Evolutionary conservation across 1,140 invertebrate species (phyloP), one percentile per base, ranked within the genome.

Genomic region (Pogonognathellus flavescens): DNA sequence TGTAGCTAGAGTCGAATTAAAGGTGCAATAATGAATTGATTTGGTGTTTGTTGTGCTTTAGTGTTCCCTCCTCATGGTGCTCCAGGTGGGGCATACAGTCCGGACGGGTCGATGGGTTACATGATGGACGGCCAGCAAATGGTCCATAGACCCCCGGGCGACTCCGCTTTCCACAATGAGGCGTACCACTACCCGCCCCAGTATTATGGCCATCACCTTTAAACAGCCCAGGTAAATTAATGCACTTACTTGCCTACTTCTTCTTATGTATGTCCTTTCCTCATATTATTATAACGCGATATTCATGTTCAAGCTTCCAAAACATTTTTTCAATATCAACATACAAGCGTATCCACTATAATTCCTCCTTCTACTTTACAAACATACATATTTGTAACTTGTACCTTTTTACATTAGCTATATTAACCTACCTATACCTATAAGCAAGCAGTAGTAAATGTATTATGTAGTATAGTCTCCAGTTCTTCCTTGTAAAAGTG

Each of bases 121-220:
- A 97, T 97, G 96, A 97, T 98, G 96, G 97, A 98, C 92, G 96
- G 96, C 89, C 96, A 97, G 90, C 95, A 90, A 97, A 97, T 96
- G 97, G 97, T 95, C 96, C 97, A 92, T 94, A 96, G 92, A 95
- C 96, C 94, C 92, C 86, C 50, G 50, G 85, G 85, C 59, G 85
- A 88, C 62, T 72, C 86, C 72, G 86, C 88, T 84, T 96, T 96
- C 93, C 95, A 96, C 93, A 95, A 96, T 92, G 95, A 96, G 91
- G 87, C 88, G 66, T 96, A 97, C 93, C 95, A 96, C 91, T 96
- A 96, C 92, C 95, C 95, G 88, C 94, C 95, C 86, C 95, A 97
- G 91, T 96, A 97, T 92, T 97, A 97, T 91, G 95, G 95, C 89
- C 96, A 96, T 92, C 95, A 96, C 92, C 94, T 96, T 93, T 96